A percentile compares a stretch with the other conserved stretches of the same genome.
phyloP scores from a whole-genome alignment of 2,797 vertebrate genomes.

The Loris lydekkerianus region DNA sequence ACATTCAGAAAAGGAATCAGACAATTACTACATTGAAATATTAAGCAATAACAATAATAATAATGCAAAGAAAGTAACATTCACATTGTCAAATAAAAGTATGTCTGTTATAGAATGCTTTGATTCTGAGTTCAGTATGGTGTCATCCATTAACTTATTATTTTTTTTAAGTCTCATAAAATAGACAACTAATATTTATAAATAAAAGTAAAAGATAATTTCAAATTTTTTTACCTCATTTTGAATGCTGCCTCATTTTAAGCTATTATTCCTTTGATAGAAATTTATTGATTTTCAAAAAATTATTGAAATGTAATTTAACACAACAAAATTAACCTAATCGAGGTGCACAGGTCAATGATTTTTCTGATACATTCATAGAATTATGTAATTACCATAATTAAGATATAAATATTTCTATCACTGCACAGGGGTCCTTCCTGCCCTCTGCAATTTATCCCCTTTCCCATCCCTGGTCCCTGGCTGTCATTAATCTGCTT shows the following conservation, averaged over 20 bases:
- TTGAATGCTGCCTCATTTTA: background rate
- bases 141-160: too few species aligned
- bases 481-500: background rate
- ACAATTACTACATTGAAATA: too few species aligned
- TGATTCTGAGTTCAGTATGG: too few species aligned
- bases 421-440: background rate
- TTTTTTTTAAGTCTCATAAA: too few species aligned
- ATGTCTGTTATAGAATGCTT: too few species aligned
- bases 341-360: background rate
- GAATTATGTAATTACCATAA: background rate
- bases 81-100: too few species aligned
- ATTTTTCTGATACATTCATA: background rate
- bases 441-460: background rate
- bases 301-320: background rate
- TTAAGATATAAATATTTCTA: background rate
- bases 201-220: too few species aligned
- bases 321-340: background rate
- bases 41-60: too few species aligned
- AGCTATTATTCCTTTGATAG: background rate
- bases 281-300: background rate
- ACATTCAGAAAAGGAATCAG: too few species aligned
- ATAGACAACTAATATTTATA: too few species aligned
- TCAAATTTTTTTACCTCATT: background rate
- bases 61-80: too few species aligned
- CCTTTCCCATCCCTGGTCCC: background rate